Conservation (phyloP, 2,888 invertebrate genomes). For the Oasisia sp. region DNA sequence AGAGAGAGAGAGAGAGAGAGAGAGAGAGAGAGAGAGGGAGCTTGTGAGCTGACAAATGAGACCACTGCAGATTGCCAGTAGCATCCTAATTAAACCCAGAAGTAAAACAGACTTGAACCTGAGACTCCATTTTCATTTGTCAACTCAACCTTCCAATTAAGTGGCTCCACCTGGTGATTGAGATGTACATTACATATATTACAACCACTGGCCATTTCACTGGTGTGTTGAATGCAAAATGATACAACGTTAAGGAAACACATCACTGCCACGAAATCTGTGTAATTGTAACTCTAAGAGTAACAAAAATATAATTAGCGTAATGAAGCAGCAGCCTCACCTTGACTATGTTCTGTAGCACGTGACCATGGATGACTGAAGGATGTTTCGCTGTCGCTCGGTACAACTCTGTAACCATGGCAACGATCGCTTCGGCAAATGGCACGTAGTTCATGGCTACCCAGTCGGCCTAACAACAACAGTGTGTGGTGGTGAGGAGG, state of each 20-base stretch:
- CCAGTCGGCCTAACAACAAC: conserved; percentile 73
- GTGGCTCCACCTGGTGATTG: background rate
- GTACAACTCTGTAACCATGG: conserved; percentile 80
- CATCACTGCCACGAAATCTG: background rate
- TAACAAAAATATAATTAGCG: background rate
- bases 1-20: too few species aligned
- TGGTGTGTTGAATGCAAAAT: background rate
- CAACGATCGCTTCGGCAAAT: conserved; percentile 83
- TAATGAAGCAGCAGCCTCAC: conserved; percentile 59
- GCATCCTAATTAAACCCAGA: too few species aligned
- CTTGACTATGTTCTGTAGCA: conserved; percentile 77
- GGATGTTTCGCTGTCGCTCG: conserved; percentile 78
- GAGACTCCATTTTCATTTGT: too few species aligned
- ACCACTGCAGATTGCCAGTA: too few species aligned
- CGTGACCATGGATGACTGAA: conserved; percentile 77
- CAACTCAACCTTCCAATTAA: background rate
- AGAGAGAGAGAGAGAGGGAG: too few species aligned
- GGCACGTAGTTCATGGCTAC: conserved; percentile 84
- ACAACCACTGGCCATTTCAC: background rate
- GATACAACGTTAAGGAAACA: too few species aligned
- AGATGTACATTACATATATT: background rate
- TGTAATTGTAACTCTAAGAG: background rate
- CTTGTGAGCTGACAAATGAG: too few species aligned
- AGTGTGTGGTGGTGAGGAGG: background rate
- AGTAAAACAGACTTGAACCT: too few species aligned